Base-by-base conservation (phyloP, 2,113 vertebrate species). In the Picathartes gymnocephalus region DNA sequence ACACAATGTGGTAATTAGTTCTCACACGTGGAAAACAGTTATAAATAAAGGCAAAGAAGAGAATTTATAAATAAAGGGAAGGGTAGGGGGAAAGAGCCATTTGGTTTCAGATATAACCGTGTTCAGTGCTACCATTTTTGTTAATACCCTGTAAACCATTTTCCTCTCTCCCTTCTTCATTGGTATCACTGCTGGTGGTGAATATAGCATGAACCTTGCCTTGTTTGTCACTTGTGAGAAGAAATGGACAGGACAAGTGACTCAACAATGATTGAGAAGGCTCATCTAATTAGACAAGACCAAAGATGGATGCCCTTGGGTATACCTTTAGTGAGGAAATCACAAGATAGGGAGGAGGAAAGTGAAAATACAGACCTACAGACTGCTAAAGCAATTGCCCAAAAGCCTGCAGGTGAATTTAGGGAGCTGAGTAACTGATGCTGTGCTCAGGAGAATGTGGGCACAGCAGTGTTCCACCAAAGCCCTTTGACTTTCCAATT, bases 211-310 rank as follows among this genome's bases (percentile, higher is more conserved):
- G 86, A 97, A 84, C 28, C 84, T 87, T 89, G 53, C 86, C 88
- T 90, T 37, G 54, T 92, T 93, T 93, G 81, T 68, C 92, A 61
- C 90, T 93, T 39, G 9, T 37, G 84, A 93, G 94, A 96, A 95
- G 95, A 95, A 50, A 81, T 39, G 89, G 94, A 94, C 22, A 31
- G 45, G 44, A 68, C 71, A 84, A 80, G 44, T 73, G 94, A 96
- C 87, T 94, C 50, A 11, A 94, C 90, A 90, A 60, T 82, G 83
- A 96, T 50, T 95, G 85, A 91, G 71, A 96, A 93, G 90, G 91
- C 92, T 96, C 48, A 4, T 93, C 94, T 96, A 94, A 96, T 78
- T 66, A 96, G 92, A 97, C 94, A 93, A 96, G 96, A 95, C 87
- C 94, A 89, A 82, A 94, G 97, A 97, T 81, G 84, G 19, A 88